A percentile compares a stretch with the other conserved stretches of the same genome.
Conservation (phyloP, 1,140 invertebrate genomes). For the Drosophila ogumai region DNA sequence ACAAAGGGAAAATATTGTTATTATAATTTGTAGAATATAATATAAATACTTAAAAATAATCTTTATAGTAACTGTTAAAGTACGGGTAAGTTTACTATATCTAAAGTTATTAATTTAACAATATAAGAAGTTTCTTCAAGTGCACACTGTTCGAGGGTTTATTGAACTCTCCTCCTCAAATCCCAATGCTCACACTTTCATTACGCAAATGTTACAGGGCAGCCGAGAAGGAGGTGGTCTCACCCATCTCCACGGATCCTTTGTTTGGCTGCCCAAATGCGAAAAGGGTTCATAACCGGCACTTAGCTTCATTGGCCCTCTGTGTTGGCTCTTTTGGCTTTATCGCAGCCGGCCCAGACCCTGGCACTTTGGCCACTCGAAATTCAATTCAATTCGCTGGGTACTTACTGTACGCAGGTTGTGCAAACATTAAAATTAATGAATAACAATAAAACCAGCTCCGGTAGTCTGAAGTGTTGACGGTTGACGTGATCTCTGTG, state of each 20-base stretch:
- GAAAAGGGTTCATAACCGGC: slow-evolving; percentile 82
- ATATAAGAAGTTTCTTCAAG: neutral
- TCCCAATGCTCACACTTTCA: slow-evolving; percentile 34
- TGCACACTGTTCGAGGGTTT: slow-evolving; percentile 43
- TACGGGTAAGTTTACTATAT: too few species aligned
- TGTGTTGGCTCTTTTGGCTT: slow-evolving; percentile 63
- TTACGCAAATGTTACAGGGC: slow-evolving; percentile 40
- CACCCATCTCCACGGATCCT: slow-evolving; percentile 41
- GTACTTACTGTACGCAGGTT: slow-evolving; percentile 63
- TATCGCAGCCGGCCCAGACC: slow-evolving; percentile 74
- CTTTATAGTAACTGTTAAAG: neutral
- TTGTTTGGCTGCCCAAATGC: slow-evolving; percentile 69
- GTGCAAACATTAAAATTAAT: slow-evolving; percentile 81
- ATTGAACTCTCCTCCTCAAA: slow-evolving; percentile 55
- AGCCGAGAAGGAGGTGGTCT: slow-evolving; percentile 16
- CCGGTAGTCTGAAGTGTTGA: slow-evolving; percentile 33
- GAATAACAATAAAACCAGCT: slow-evolving; percentile 73
- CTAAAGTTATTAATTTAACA: too few species aligned
- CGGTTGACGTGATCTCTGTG: slow-evolving; percentile 42
- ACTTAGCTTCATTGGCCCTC: slow-evolving; percentile 78
- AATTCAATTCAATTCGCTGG: slow-evolving; percentile 72
- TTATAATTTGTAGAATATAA: too few species aligned
- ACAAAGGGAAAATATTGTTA: neutral
- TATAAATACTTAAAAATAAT: too few species aligned
- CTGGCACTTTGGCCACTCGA: slow-evolving; percentile 49